Evolutionary conservation across 1,140 invertebrate species (phyloP).

Genomic region (Brachionus rubens): DNA sequence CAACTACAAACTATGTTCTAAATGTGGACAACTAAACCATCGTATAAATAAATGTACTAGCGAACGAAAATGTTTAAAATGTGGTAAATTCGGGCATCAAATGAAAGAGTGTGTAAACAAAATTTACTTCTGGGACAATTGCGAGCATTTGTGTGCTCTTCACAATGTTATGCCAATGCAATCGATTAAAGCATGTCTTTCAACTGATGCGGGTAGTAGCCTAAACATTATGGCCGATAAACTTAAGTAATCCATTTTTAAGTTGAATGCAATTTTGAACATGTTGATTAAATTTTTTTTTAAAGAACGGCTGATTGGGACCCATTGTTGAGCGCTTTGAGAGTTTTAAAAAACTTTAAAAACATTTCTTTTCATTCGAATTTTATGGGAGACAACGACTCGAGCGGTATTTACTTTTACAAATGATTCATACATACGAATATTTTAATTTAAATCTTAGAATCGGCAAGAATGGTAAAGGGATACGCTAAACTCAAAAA

Average conservation of each 20-base stretch:
- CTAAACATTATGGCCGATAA: constrained; percentile 59
- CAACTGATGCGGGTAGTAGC: constrained; percentile 50
- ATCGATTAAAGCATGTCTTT: constrained; percentile 57
- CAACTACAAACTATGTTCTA: too few relatives aligned
- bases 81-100: too few relatives aligned
- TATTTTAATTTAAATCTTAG: background rate
- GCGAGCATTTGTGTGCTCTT: constrained; percentile 59
- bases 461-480: constrained; percentile 50
- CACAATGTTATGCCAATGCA: constrained; percentile 56
- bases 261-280: too few relatives aligned
- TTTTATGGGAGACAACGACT: background rate
- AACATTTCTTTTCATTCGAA: constrained; percentile 52
- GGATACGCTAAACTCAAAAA: constrained; percentile 34
- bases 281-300: background rate
- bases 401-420: background rate
- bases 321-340: constrained; percentile 57
- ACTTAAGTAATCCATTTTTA: constrained; percentile 58
- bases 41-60: too few relatives aligned
- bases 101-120: too few relatives aligned
- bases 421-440: background rate
- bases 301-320: constrained; percentile 58
- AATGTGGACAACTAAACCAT: too few relatives aligned
- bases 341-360: constrained; percentile 58
- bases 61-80: too few relatives aligned
- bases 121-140: constrained; percentile 59